Evolutionary conservation across 2,113 vertebrate genomes (phyloP).

Genomic region (Hydropotes inermis): DNA sequence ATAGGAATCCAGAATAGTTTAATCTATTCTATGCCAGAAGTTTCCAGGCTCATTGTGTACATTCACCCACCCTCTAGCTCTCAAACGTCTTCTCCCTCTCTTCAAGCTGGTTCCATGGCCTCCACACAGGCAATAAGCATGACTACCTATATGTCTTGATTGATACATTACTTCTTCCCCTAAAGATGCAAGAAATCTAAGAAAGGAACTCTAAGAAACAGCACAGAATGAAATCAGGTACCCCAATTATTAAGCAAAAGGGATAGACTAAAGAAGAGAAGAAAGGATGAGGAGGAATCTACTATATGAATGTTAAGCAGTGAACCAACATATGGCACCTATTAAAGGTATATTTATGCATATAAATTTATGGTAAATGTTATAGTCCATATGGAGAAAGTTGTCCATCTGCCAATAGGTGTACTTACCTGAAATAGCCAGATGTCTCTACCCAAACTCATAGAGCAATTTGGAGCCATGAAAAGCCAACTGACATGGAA

Average conservation of each 20-base stretch:
- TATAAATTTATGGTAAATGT: conserved; percentile 24
- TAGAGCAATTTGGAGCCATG: background rate
- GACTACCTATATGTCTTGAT: background rate
- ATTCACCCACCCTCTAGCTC: background rate
- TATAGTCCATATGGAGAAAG: background rate
- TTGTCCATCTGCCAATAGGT: background rate
- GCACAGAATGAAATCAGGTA: background rate
- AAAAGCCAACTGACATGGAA: background rate
- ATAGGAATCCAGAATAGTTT: background rate
- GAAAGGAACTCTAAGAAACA: background rate
- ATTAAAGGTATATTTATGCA: background rate
- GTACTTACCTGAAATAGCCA: background rate
- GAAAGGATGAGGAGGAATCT: background rate
- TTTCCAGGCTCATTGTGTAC: background rate
- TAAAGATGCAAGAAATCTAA: background rate
- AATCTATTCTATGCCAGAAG: background rate
- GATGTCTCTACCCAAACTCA: background rate
- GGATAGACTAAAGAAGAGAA: background rate
- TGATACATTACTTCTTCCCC: background rate
- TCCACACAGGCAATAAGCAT: background rate
- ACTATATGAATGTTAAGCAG: background rate
- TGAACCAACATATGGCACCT: background rate
- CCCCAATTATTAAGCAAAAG: background rate
- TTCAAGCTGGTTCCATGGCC: background rate
- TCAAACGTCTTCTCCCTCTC: background rate